phyloP scores from a whole-genome alignment of 2,888 invertebrate genomes.

The Lycaena phlaeas region DNA sequence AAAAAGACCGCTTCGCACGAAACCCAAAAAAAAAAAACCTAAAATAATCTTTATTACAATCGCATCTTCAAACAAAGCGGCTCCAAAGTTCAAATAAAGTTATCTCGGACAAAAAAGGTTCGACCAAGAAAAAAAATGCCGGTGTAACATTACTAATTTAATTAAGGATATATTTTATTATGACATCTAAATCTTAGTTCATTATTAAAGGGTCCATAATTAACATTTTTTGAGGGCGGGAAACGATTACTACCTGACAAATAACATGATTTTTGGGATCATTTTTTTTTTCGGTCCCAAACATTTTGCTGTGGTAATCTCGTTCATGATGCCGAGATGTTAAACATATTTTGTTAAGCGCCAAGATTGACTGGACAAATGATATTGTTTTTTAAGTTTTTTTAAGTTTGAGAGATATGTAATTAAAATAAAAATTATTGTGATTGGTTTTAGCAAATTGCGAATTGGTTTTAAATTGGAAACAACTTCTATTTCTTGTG shows the following conservation, averaged over 20 bases:
- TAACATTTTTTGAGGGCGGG: constrained; percentile 34
- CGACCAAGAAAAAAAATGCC: neutral
- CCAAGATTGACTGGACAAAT: constrained; percentile 12
- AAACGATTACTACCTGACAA: constrained; percentile 53
- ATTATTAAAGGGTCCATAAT: constrained; percentile 35
- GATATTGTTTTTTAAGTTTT: constrained; percentile 22
- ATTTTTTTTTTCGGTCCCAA: neutral
- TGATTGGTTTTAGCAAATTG: constrained; percentile 69
- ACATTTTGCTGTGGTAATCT: constrained; percentile 3
- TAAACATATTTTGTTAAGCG: constrained; percentile 4
- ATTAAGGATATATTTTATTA: constrained; percentile 53
- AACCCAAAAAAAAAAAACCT: neutral
- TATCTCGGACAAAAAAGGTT: neutral
- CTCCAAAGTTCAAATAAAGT: neutral
- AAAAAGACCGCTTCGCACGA: no score
- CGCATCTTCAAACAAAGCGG: neutral
- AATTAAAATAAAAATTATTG: constrained; percentile 62
- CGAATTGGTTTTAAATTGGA: constrained; percentile 43
- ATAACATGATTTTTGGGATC: constrained; percentile 40
- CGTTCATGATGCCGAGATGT: neutral
- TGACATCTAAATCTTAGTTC: constrained; percentile 28
- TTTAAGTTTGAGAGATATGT: constrained; percentile 30
- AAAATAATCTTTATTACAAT: neutral
- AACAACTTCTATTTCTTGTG: constrained; percentile 2
- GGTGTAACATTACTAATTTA: constrained; percentile 7